Base-by-base conservation (phyloP, 2,888 invertebrate genomes). In the Steinernema carpocapsae region DNA sequence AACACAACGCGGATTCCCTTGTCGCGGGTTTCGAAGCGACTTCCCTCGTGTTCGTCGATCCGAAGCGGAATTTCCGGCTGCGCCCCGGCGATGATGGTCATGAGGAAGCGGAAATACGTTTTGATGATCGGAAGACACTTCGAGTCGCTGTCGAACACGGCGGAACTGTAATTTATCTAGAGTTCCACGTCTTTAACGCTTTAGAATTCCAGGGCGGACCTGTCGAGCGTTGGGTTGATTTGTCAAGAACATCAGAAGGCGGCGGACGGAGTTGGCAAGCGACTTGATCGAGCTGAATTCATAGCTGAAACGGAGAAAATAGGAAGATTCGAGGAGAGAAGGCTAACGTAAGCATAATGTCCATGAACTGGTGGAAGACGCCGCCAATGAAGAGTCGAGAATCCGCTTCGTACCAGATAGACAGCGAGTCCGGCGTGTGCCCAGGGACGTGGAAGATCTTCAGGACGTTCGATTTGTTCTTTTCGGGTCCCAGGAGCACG, bases 51-150 rank as follows among this genome's bases (percentile, higher is more conserved):
- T 45, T 74, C 71, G 72, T 74, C 74, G 72, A 74, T 59, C 51
- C 74, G 71, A 3, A 74, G 64, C 29, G 64, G 64, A 64, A 32
- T 64, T 32, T 64, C 64, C 12, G 64, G 64, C 37, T 64, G 64
- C 29, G 64, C 72, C 12, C 76, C 76, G 37, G 76, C 72, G 29
- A 76, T 45, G 56, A 76, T 71, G 26, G 56, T 17, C 59, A 51
- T 72, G 42, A 76, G 71, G 46, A 76, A 76, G 52, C 76, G 29
- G 14, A 24, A 52, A 46, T 70, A 76, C 42, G 70, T 76, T 51
- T 76, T 76, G 48, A 76, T 56, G 26, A 46, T 52, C 0, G 76
- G 76, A 19, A 76, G 70, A 32, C 76, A 76, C 43, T 32, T 46
- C 26, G 59, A 24, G 71, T 76, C 74, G 64, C 12, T 26, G 37